phyloP scores from a whole-genome alignment of 1,140 invertebrate species.

The fruit fly (Drosophila melanogaster) region DNA sequence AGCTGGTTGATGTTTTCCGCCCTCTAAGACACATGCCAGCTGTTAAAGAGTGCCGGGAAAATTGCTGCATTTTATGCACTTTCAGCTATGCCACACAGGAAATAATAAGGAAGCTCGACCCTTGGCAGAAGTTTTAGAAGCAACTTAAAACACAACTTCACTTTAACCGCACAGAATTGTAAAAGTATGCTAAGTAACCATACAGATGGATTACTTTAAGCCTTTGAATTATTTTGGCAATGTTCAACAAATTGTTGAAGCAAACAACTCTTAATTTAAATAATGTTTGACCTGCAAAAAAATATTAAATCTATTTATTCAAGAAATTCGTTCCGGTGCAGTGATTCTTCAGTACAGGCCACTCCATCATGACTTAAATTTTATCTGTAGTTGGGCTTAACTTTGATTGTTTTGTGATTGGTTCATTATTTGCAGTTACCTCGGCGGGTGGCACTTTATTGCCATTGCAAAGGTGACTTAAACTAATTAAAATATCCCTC shows the following conservation, averaged over 20 bases:
- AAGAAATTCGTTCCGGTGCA: neutral
- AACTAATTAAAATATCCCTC: slow-evolving; percentile 64
- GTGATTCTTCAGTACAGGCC: neutral
- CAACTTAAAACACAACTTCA: neutral
- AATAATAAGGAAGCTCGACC: neutral
- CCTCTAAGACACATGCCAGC: slow-evolving; percentile 33
- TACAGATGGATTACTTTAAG: neutral
- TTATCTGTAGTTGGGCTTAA: neutral
- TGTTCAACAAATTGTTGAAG: too few species aligned
- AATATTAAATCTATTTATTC: neutral
- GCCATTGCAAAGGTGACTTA: slow-evolving; percentile 25
- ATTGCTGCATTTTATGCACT: slow-evolving; percentile 41
- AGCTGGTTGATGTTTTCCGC: slow-evolving; percentile 29
- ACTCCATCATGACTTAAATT: neutral
- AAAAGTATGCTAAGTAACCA: neutral
- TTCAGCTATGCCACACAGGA: neutral
- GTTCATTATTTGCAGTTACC: slow-evolving; percentile 19
- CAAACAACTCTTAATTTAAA: too few species aligned
- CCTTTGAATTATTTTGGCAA: too few species aligned
- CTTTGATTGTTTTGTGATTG: slow-evolving; percentile 36
- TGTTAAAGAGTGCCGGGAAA: slow-evolving; percentile 24
- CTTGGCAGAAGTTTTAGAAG: too few species aligned
- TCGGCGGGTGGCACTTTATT: slow-evolving; percentile 3
- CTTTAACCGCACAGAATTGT: neutral
- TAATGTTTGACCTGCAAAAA: too few species aligned